Evolutionary conservation across 2,797 vertebrate species (phyloP).

Genomic region (Anabacerthia variegaticeps): DNA sequence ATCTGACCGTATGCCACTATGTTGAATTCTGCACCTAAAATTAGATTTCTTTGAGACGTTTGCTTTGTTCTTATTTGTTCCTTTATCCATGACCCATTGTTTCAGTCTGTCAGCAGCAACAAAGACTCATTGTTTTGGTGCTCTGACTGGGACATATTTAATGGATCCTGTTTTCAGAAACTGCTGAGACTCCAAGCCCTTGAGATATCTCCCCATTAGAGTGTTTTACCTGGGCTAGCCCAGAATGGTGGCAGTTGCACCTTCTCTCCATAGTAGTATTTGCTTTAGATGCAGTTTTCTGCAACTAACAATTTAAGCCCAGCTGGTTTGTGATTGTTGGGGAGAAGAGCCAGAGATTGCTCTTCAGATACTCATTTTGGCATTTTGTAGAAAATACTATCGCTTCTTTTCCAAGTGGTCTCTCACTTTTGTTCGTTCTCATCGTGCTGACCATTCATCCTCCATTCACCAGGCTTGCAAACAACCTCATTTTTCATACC

Average conservation of each 20-base stretch:
- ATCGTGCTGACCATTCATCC: constrained; percentile 13
- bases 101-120: neutral
- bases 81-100: neutral
- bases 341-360: neutral
- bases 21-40: neutral
- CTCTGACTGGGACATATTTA: fast-evolving
- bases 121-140: neutral
- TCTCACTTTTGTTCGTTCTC: neutral
- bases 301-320: neutral
- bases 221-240: neutral
- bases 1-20: neutral
- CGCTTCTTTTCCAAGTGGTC: neutral
- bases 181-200: neutral
- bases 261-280: neutral
- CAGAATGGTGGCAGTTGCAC: neutral
- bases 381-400: neutral
- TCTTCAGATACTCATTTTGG: neutral
- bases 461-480: neutral
- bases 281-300: neutral
- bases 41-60: neutral
- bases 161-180: neutral
- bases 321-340: neutral
- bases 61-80: neutral
- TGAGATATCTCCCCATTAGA: neutral
- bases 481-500: constrained; percentile 10